Evolutionary conservation across 2,888 invertebrate species (phyloP).

Genomic region (Amphimallon solstitiale): DNA sequence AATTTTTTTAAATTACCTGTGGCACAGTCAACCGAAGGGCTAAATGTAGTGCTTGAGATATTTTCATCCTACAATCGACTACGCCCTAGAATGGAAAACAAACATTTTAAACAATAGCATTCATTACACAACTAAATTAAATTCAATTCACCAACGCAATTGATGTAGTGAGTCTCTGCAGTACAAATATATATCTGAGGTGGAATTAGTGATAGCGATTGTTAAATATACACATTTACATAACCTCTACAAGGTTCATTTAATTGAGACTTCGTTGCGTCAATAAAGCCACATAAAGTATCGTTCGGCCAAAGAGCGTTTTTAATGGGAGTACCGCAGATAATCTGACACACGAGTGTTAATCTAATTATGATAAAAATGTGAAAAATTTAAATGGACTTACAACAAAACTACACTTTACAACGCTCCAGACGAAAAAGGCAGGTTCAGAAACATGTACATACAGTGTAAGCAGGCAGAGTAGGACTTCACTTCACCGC

Average conservation of each 20-base stretch:
- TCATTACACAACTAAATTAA: constrained; percentile 17
- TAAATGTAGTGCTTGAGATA: constrained; percentile 49
- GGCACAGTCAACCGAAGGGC: constrained; percentile 52
- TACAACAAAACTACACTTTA: not conserved
- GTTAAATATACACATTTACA: constrained; percentile 45
- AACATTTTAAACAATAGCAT: not conserved
- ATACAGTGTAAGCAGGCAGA: too few relatives aligned
- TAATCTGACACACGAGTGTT: not conserved
- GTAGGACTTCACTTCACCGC: too few relatives aligned
- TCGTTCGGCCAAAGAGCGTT: constrained; percentile 1
- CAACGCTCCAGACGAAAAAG: constrained; percentile 7
- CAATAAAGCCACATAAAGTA: constrained; percentile 22
- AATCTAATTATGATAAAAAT: constrained; percentile 13
- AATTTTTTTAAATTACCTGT: constrained; percentile 46
- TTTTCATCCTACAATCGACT: constrained; percentile 49
- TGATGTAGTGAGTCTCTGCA: not conserved
- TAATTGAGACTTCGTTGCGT: constrained; percentile 25
- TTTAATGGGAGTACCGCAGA: not conserved
- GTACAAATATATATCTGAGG: not conserved
- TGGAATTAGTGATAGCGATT: constrained; percentile 10
- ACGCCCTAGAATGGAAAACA: constrained; percentile 28
- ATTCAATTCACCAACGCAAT: constrained; percentile 2
- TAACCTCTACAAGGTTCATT: constrained; percentile 50
- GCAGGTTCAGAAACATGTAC: constrained; percentile 16
- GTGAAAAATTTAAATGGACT: not conserved